Conservation (phyloP, 2,797 vertebrate genomes). For the Paramormyrops hopkinsi region DNA sequence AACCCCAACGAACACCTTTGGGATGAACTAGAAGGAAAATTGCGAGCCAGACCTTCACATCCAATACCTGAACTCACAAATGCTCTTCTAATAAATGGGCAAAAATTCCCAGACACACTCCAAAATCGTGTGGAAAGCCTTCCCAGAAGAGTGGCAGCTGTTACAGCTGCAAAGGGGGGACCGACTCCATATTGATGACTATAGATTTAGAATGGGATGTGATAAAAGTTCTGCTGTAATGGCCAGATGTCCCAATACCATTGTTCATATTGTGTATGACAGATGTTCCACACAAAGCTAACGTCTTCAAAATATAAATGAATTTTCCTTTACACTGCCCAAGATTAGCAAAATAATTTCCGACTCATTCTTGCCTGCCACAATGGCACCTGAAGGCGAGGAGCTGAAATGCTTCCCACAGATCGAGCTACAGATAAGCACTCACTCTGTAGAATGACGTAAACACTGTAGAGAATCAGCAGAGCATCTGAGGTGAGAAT, state of each 20-base stretch:
- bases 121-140: background rate
- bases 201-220: background rate
- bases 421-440: background rate
- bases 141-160: background rate
- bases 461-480: background rate
- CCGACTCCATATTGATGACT: background rate
- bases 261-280: background rate
- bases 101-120: background rate
- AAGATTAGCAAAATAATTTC: background rate
- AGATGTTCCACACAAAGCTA: conserved; percentile 26
- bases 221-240: background rate
- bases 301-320: background rate
- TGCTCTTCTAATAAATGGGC: background rate
- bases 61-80: background rate
- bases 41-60: background rate
- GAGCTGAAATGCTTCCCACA: background rate
- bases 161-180: background rate
- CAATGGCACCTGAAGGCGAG: background rate
- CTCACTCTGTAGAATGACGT: background rate
- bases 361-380: background rate
- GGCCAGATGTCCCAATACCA: background rate
- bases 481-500: background rate
- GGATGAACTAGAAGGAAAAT: background rate
- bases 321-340: background rate
- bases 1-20: background rate